phyloP scores from a whole-genome alignment of 1,140 invertebrate genomes.

The Sminthurinus signatus region DNA sequence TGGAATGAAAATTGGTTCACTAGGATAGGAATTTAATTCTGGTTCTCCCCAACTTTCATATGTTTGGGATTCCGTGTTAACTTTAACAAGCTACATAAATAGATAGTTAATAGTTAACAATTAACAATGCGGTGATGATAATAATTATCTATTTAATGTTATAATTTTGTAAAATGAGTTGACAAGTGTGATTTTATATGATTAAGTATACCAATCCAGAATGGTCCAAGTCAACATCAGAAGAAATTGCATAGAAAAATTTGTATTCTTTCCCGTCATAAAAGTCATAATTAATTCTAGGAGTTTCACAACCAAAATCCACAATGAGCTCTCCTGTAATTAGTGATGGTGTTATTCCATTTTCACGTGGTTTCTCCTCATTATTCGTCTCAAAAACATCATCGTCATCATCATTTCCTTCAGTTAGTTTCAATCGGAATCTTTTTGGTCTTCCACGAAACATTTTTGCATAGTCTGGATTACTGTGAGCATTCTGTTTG shows the following conservation, averaged over 20 bases:
- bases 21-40: slow-evolving; percentile 62
- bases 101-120: slow-evolving; percentile 40
- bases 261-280: slow-evolving; percentile 62
- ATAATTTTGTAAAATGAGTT: too few species aligned
- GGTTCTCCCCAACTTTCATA: slow-evolving; percentile 63
- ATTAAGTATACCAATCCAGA: slow-evolving; percentile 61
- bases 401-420: not conserved
- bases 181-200: not conserved
- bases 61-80: slow-evolving; percentile 60
- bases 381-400: not conserved
- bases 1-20: slow-evolving; percentile 79
- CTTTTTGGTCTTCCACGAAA: slow-evolving; percentile 68
- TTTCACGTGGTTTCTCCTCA: slow-evolving; percentile 11
- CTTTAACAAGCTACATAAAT: slow-evolving; percentile 62
- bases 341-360: slow-evolving; percentile 52
- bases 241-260: slow-evolving; percentile 84
- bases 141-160: not conserved
- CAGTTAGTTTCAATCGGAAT: slow-evolving; percentile 58
- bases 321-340: slow-evolving; percentile 59
- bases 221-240: slow-evolving; percentile 71
- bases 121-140: not conserved
- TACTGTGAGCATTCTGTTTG: slow-evolving; percentile 67
- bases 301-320: slow-evolving; percentile 73
- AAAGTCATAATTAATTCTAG: slow-evolving; percentile 66
- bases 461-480: slow-evolving; percentile 69